These are phyloP conservation scores for Sphaerophoria rueppellii DNA, from an alignment of 2,888 invertebrate genomes.

Conservation along the genomic window DNA sequence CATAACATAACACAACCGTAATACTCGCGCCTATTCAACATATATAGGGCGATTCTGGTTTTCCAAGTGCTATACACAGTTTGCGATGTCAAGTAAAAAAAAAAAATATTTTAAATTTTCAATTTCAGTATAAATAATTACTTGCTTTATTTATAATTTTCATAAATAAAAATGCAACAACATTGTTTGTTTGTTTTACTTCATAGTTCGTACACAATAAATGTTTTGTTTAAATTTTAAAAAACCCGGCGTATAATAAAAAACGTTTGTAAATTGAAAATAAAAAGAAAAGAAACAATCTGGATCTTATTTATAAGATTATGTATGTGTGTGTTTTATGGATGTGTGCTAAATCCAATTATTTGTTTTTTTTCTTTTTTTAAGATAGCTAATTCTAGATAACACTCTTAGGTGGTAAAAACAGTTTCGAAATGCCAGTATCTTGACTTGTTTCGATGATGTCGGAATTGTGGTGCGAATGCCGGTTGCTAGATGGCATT, in stretches of 20 bases:
- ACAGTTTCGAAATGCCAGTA: slow-evolving; percentile 78
- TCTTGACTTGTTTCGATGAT: slow-evolving; percentile 80
- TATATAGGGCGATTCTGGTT: too few species aligned
- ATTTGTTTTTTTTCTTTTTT: too few species aligned
- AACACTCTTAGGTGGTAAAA: slow-evolving; percentile 75
- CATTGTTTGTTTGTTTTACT: slow-evolving; percentile 46
- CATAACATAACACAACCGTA: too few species aligned
- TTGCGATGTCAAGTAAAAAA: too few species aligned
- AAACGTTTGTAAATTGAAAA: slow-evolving; percentile 51
- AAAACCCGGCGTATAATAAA: slow-evolving; percentile 70
- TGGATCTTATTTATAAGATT: slow-evolving; percentile 35
- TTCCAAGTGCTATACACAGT: too few species aligned
- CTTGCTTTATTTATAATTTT: slow-evolving; percentile 65
- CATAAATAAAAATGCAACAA: slow-evolving; percentile 73
- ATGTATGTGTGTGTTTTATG: slow-evolving; percentile 35
- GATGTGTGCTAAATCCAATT: slow-evolving; percentile 46
- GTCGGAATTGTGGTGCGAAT: slow-evolving; percentile 64
- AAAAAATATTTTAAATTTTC: not conserved
- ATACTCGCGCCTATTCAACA: too few species aligned
- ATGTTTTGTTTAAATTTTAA: slow-evolving; percentile 10
- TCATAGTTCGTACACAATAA: slow-evolving; percentile 43
- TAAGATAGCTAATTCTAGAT: slow-evolving; percentile 48
- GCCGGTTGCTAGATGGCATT: slow-evolving; percentile 81
- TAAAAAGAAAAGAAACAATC: slow-evolving; percentile 35
- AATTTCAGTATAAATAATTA: slow-evolving; percentile 72